Base-by-base conservation (phyloP, 2,113 vertebrate species). In the Alectura lathami region DNA sequence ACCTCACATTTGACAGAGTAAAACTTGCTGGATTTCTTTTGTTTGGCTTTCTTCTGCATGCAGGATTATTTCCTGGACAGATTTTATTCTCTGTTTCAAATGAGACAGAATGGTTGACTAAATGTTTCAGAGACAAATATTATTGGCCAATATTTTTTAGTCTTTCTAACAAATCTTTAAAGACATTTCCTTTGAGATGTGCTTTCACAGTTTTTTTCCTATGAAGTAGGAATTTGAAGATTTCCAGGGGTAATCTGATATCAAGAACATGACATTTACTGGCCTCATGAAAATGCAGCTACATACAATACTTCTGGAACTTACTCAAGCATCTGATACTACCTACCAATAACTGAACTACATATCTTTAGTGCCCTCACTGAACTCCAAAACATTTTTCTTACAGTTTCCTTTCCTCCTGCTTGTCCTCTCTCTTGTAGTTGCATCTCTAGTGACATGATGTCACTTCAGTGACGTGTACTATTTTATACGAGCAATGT, bases 331-430 rank as follows among this genome's bases (percentile, higher is more conserved):
- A 48, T 53, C 48, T 83, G 40, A 66, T 10, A 32, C 8, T 36
- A 64, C 14, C 30, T 20, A 17, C 12, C 21, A 51, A 5, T 10
- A 32, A 68, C 43, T 40, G 56, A 77, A 70, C 42, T 50, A 11
- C 30, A 1, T 29, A 10, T 63, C 0, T 1, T 4, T 51, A 8
- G 1, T 29, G 13, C 73, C n/a, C 14, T 40, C 45, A 62, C 8
- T 63, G 26, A 88, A 47, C 30, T 40, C 23, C 83, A 16, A 56
- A 66, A 5, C 5, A 7, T 7, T 84, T 81, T 21, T 42, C 22
- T 70, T 88, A 10, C 4, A 75, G 62, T 13, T n/a, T n/a, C n/a
- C n/a, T n/a, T n/a, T n/a, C n/a, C n/a, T n/a, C n/a, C n/a, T n/a
- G n/a, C n/a, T n/a, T n/a, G n/a, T 69, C 6, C 24, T 68, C 30